These are phyloP conservation scores for Julus scandinavius DNA, from an alignment of 2,888 invertebrate genomes.

Conservation along the genomic window DNA sequence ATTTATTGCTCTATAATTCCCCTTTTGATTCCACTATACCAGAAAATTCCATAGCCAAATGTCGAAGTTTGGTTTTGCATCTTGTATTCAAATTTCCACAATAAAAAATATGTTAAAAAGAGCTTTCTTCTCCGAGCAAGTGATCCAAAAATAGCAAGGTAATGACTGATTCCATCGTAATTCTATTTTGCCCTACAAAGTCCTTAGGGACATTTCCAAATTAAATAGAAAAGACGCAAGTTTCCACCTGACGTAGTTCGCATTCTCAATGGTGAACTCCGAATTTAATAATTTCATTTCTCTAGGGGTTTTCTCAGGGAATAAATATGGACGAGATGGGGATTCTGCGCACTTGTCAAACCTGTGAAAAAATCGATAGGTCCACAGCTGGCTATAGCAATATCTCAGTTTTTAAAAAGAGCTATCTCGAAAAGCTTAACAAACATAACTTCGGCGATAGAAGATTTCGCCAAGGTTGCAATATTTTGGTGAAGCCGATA, in stretches of 20 bases:
- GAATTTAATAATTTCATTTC: slow-evolving; percentile 30
- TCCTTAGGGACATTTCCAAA: not conserved
- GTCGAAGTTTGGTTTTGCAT: not conserved
- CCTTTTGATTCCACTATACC: too few relatives aligned
- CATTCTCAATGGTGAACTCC: not conserved
- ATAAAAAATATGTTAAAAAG: not conserved
- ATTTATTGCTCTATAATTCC: too few relatives aligned
- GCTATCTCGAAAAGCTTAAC: not conserved
- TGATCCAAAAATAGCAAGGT: slow-evolving; percentile 6
- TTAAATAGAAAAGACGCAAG: not conserved
- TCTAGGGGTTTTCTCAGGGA: not conserved
- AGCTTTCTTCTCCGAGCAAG: not conserved
- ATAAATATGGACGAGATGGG: not conserved
- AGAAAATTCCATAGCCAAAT: too few relatives aligned
- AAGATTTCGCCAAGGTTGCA: not conserved
- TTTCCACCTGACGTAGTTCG: not conserved
- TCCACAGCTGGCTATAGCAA: not conserved
- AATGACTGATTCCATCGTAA: not conserved
- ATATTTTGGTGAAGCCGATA: not conserved
- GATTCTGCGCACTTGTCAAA: not conserved
- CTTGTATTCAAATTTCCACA: not conserved
- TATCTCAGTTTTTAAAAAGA: not conserved
- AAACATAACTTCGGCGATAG: not conserved
- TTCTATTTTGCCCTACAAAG: not conserved
- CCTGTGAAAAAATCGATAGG: not conserved